phyloP scores from a whole-genome alignment of 2,113 vertebrate genomes.

The Nothobranchius furzeri region DNA sequence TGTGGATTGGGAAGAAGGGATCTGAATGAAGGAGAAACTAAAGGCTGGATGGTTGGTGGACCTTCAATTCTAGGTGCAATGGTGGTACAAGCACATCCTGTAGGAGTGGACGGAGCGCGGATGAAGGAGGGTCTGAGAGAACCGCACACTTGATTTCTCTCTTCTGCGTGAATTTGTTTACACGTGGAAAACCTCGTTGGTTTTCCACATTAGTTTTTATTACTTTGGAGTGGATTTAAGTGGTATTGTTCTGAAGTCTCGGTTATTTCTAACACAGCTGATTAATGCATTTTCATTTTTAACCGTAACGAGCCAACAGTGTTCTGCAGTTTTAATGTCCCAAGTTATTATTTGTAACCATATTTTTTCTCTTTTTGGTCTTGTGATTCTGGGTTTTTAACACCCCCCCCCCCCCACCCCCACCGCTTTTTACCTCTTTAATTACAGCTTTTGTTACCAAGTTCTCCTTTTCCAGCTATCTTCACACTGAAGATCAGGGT shows the following conservation, averaged over 20 bases:
- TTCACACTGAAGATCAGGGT: constrained; percentile 42
- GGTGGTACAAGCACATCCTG: constrained; percentile 47
- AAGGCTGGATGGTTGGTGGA: constrained; percentile 36
- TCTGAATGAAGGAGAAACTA: neutral
- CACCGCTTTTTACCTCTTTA: constrained; percentile 19
- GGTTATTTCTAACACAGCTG: constrained; percentile 65
- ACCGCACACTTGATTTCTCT: constrained; percentile 69
- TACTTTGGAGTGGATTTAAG: constrained; percentile 68
- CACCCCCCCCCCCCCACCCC: neutral
- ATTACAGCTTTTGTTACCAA: constrained; percentile 57
- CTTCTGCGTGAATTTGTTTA: constrained; percentile 87
- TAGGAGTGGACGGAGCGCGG: constrained; percentile 33
- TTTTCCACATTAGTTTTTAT: constrained; percentile 75
- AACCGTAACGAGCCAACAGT: constrained; percentile 50
- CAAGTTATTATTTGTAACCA: constrained; percentile 35
- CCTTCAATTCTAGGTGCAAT: constrained; percentile 49
- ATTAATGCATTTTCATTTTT: constrained; percentile 48
- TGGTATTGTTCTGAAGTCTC: constrained; percentile 71
- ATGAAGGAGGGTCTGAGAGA: constrained; percentile 59
- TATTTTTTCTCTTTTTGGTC: constrained; percentile 19
- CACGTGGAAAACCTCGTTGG: constrained; percentile 85
- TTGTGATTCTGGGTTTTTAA: constrained; percentile 26
- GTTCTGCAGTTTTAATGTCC: constrained; percentile 37
- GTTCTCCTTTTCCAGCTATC: constrained; percentile 49
- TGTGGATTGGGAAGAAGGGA: constrained; percentile 30